Conservation (phyloP, 2,113 vertebrate genomes). For the Ibidorhyncha struthersii region DNA sequence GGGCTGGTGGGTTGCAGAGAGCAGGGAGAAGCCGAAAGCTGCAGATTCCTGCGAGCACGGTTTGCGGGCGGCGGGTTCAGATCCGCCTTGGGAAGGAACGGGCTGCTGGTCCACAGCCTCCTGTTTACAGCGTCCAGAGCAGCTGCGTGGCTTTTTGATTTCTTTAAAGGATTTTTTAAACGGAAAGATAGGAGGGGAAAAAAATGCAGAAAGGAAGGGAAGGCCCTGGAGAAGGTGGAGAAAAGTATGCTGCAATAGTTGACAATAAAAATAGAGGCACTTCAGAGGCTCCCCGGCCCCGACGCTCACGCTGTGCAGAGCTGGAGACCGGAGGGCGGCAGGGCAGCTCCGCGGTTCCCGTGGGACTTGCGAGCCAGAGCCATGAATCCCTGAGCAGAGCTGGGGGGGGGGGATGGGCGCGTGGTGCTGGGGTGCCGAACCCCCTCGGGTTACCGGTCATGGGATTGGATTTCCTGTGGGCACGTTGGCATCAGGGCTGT, state of each 20-base stretch:
- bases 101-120: neutral
- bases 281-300: neutral
- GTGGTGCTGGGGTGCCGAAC: neutral
- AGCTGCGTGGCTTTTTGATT: neutral
- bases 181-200: neutral
- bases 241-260: neutral
- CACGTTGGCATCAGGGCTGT: rapidly evolving
- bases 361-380: neutral
- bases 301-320: rapidly evolving
- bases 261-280: neutral
- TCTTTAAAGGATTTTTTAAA: neutral
- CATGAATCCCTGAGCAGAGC: neutral
- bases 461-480: neutral
- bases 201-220: neutral
- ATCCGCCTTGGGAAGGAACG: neutral
- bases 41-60: neutral
- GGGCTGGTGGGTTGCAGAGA: neutral
- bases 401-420: neutral
- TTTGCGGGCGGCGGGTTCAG: neutral
- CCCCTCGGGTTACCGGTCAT: neutral
- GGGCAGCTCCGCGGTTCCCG: neutral
- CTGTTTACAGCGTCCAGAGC: neutral
- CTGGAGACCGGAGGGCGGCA: neutral
- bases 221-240: neutral
- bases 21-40: neutral